These are phyloP conservation scores for Nyctereutes procyonoides DNA, from an alignment of 2,113 vertebrate genomes.

Conservation along the genomic window DNA sequence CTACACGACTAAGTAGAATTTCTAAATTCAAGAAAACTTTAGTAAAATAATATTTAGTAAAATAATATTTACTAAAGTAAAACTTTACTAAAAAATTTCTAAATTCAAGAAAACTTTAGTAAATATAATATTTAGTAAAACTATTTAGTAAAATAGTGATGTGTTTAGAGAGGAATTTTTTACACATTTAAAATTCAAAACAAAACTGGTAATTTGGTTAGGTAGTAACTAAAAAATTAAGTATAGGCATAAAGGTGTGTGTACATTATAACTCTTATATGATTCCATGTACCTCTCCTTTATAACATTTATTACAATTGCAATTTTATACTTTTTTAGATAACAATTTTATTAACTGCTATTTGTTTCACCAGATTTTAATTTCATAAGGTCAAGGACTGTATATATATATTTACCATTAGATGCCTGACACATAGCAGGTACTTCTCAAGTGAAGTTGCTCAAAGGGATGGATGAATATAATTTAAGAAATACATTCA, in stretches of 20 bases:
- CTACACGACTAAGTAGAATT: not conserved
- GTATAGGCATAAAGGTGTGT: not conserved
- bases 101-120: not conserved
- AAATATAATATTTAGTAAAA: not conserved
- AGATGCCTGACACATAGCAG: not conserved
- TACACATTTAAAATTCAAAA: not conserved
- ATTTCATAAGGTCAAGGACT: not conserved
- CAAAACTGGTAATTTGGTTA: constrained; percentile 23
- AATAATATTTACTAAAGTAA: too few relatives aligned
- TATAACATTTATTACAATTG: not conserved
- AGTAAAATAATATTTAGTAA: not conserved
- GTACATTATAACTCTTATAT: not conserved
- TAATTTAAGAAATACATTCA: not conserved
- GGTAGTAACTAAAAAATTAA: constrained; percentile 6
- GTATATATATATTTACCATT: not conserved
- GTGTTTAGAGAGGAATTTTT: not conserved
- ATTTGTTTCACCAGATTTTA: not conserved
- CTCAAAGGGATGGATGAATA: constrained; percentile 5
- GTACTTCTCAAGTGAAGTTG: not conserved
- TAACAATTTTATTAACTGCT: not conserved
- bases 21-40: constrained; percentile 1
- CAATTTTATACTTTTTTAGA: not conserved
- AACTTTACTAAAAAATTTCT: too few relatives aligned
- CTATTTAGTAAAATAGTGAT: not conserved
- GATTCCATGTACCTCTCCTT: not conserved